Conservation (phyloP, 2,888 invertebrate genomes). For the Ophion slaviceki region DNA sequence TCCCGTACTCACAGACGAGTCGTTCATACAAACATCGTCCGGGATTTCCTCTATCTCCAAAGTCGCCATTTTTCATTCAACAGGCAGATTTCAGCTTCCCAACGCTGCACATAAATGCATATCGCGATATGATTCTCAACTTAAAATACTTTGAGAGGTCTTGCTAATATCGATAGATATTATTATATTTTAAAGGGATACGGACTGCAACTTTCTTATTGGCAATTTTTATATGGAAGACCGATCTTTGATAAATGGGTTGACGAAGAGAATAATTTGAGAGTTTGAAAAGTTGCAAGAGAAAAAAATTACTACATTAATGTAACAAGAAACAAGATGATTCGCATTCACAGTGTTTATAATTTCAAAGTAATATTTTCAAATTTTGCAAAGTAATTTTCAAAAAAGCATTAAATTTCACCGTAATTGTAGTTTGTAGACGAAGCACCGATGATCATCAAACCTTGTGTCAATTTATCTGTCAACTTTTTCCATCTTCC, state of each 20-base stretch:
- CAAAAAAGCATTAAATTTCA: no score
- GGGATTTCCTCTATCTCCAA: conserved; percentile 52
- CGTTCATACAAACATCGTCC: conserved; percentile 66
- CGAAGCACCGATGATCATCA: background rate
- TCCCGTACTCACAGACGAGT: conserved; percentile 63
- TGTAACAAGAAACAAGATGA: no score
- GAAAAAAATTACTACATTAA: no score
- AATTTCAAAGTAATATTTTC: no score
- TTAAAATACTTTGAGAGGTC: background rate
- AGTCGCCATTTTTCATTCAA: conserved; percentile 27
- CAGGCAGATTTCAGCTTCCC: background rate
- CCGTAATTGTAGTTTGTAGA: background rate
- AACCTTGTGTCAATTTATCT: background rate
- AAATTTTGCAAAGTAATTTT: no score
- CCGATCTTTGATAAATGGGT: background rate
- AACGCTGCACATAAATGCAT: conserved; percentile 1
- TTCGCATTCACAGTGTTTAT: no score
- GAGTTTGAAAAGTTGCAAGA: no score
- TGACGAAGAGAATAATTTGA: background rate
- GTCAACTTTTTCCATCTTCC: background rate
- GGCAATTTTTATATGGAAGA: background rate
- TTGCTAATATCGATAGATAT: background rate
- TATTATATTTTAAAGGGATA: background rate
- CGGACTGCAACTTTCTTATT: background rate
- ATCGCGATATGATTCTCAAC: background rate